Base-by-base conservation (phyloP, 2,113 vertebrate species). In the Oostethus manadensis region DNA sequence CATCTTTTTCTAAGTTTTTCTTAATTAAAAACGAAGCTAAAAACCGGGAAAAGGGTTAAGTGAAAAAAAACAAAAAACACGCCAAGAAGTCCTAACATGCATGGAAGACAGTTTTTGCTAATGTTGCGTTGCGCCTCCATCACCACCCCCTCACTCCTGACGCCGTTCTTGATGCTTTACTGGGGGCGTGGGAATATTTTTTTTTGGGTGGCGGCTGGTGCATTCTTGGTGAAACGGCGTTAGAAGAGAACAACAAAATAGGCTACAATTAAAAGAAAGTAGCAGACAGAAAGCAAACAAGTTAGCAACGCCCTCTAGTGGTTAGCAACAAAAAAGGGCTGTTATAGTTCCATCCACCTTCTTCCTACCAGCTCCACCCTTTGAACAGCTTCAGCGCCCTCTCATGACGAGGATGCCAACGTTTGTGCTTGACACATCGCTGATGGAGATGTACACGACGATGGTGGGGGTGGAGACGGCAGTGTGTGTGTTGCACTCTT, bases 91-190 rank as follows among this genome's bases (percentile, higher is more conserved):
- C 76, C 81, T 86, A 55, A 89, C 90, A 90, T 90, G 89, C 90
- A 89, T 88, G 89, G 89, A 90, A 90, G 90, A 91, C 89, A 66
- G 82, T 87, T 78, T 70, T 85, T 86, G 84, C 82, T 82, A 84
- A 83, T 82, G 85, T 78, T 84, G 80, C 80, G n/a, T n/a, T n/a
- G 81, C 76, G 79, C 67, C 71, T 82, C 56, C 35, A 60, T 62
- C 67, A 56, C 74, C 58, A 21, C 78, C 79, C 60, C 69, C 81
- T 55, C 43, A 55, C 66, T 68, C 62, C 76, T 53, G 58, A 74
- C 61, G 44, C 81, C 66, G 68, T 61, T 59, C 21, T 63, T 59
- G 78, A 82, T 82, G 80, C 76, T 81, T 72, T 87, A 78, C 79
- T 74, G 51, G 51, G 29, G 40, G 53, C 56, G 83, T 82, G 77